A percentile compares a stretch with the other conserved stretches of the same genome.
Evolutionary conservation across 2,888 invertebrate species (phyloP).

Genomic region (Melanostoma mellinum): DNA sequence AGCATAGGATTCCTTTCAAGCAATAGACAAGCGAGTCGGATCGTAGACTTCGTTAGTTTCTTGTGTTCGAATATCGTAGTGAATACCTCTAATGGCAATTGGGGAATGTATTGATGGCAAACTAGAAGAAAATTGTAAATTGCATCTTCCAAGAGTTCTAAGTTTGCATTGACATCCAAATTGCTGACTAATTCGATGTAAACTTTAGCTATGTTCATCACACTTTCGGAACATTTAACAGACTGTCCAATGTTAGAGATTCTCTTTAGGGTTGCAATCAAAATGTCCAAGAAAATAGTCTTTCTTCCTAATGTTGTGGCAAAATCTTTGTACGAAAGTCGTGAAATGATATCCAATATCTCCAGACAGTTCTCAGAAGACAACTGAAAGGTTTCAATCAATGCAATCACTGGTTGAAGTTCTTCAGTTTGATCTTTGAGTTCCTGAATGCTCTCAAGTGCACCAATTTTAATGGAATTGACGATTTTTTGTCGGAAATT

Average conservation of each 20-base stretch:
- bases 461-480: constrained; percentile 77
- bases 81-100: constrained; percentile 83
- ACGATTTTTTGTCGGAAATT: constrained; percentile 79
- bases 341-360: constrained; percentile 78
- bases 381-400: constrained; percentile 78
- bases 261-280: constrained; percentile 83
- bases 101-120: constrained; percentile 85
- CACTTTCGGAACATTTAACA: constrained; percentile 77
- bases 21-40: constrained; percentile 84
- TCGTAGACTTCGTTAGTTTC: constrained; percentile 84
- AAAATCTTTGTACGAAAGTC: constrained; percentile 79
- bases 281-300: constrained; percentile 83
- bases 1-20: constrained; percentile 81
- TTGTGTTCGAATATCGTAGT: constrained; percentile 83
- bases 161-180: constrained; percentile 81
- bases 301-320: constrained; percentile 75
- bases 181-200: constrained; percentile 82
- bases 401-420: constrained; percentile 75
- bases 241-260: constrained; percentile 80
- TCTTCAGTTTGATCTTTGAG: constrained; percentile 64
- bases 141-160: constrained; percentile 84
- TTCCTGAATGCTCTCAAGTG: constrained; percentile 49
- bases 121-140: constrained; percentile 84
- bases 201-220: constrained; percentile 81
- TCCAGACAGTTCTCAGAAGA: constrained; percentile 76